These are phyloP conservation scores for Latheticus oryzae DNA, from an alignment of 2,888 invertebrate genomes.

Conservation along the genomic window DNA sequence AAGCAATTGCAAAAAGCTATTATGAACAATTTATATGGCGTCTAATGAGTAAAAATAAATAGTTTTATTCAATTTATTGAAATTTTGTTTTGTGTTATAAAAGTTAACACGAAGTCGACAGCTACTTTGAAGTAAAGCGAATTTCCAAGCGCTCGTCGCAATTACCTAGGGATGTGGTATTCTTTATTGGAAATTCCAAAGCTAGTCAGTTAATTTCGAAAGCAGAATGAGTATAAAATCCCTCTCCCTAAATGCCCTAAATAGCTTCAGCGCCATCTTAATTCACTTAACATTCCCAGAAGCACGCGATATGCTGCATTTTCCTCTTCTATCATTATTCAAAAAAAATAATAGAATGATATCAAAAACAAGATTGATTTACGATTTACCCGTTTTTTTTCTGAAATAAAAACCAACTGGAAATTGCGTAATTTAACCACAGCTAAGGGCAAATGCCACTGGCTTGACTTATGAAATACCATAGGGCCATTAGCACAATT, in stretches of 20 bases:
- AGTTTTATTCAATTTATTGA: too few relatives aligned
- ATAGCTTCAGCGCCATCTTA: conserved; percentile 58
- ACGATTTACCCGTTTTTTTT: too few relatives aligned
- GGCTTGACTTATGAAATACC: conserved; percentile 64
- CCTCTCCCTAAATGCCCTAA: conserved; percentile 58
- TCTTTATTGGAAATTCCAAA: conserved; percentile 60
- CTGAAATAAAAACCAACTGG: too few relatives aligned
- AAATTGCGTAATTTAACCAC: conserved; percentile 29
- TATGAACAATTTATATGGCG: too few relatives aligned
- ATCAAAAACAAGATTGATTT: conserved; percentile 9
- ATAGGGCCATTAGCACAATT: conserved; percentile 65
- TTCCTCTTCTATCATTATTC: conserved; percentile 21
- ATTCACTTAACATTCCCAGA: conserved; percentile 54
- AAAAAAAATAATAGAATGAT: conserved; percentile 11
- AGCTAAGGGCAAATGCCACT: conserved; percentile 33
- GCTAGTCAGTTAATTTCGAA: conserved; percentile 60
- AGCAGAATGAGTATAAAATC: conserved; percentile 58
- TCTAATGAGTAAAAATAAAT: too few relatives aligned
- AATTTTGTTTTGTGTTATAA: too few relatives aligned
- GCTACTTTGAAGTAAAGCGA: conserved; percentile 36
- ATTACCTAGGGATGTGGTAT: conserved; percentile 46
- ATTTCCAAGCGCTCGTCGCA: conserved; percentile 40
- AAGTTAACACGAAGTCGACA: conserved; percentile 5
- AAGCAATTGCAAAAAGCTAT: too few relatives aligned
- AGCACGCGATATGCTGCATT: conserved; percentile 48